Evolutionary conservation across 2,888 invertebrate genomes (phyloP).

Genomic region (Uloborus plumipes): DNA sequence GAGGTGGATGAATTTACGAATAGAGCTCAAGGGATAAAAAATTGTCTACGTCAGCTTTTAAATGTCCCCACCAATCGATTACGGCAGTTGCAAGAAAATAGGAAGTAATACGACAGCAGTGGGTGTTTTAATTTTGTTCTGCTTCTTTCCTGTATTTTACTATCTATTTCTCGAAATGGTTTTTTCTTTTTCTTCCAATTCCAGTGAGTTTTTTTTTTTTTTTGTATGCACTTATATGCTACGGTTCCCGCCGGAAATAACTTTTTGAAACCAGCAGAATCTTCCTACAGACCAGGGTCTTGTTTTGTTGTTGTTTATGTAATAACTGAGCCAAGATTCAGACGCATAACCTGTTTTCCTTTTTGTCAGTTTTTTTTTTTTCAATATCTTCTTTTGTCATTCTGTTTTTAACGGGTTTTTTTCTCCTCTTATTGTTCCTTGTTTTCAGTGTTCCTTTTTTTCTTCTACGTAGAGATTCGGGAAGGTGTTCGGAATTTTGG

Average conservation of each 20-base stretch:
- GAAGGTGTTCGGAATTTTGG: slow-evolving; percentile 59
- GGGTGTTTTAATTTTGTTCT: slow-evolving; percentile 50
- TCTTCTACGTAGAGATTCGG: slow-evolving; percentile 21
- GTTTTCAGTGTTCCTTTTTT: slow-evolving; percentile 23
- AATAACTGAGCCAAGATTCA: slow-evolving; percentile 61
- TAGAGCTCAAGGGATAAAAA: slow-evolving; percentile 36
- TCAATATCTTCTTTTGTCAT: slow-evolving; percentile 6
- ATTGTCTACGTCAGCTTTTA: slow-evolving; percentile 46
- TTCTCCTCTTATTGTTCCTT: slow-evolving; percentile 14
- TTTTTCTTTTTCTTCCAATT: neutral
- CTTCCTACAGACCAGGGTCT: slow-evolving; percentile 23
- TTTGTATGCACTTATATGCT: slow-evolving; percentile 20
- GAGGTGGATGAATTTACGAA: too few species aligned
- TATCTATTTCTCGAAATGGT: neutral
- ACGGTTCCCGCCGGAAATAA: slow-evolving; percentile 35
- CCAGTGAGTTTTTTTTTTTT: neutral
- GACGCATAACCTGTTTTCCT: slow-evolving; percentile 18
- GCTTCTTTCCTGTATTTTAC: slow-evolving; percentile 3
- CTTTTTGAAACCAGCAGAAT: slow-evolving; percentile 34
- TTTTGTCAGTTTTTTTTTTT: neutral
- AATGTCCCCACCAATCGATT: slow-evolving; percentile 47
- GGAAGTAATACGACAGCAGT: slow-evolving; percentile 54
- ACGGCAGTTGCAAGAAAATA: slow-evolving; percentile 47
- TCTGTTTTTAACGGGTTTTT: slow-evolving; percentile 1
- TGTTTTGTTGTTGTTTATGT: slow-evolving; percentile 32